A percentile compares a stretch with the other conserved stretches of the same genome.
Evolutionary conservation across 2,797 vertebrate genomes (phyloP).

Genomic region (Diplodus sargus): DNA sequence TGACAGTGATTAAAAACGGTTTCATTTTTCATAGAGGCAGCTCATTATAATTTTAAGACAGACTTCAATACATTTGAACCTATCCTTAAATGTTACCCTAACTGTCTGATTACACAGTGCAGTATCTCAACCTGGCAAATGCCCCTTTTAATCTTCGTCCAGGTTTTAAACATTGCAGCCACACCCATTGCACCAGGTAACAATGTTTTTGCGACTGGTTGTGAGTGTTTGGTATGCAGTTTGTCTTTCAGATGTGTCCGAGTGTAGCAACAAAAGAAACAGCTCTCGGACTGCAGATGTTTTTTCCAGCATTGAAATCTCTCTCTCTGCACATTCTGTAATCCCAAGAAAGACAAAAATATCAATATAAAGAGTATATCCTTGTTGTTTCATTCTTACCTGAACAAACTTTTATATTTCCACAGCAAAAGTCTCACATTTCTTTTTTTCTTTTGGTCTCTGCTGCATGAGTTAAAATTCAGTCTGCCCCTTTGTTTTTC

Average conservation of each 20-base stretch:
- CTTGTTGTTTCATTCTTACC: background rate
- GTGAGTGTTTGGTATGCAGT: background rate
- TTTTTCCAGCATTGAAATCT: background rate
- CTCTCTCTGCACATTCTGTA: background rate
- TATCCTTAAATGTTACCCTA: background rate
- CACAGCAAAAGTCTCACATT: background rate
- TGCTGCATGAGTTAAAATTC: conserved; percentile 21
- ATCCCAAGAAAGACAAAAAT: too few relatives aligned
- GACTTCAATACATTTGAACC: background rate
- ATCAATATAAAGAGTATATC: background rate
- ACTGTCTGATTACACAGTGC: background rate
- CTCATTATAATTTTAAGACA: background rate
- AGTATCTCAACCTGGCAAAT: background rate
- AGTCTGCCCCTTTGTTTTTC: background rate
- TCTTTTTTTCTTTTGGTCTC: background rate
- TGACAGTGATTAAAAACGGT: background rate
- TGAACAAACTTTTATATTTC: background rate
- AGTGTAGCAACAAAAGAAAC: background rate
- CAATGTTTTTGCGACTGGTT: background rate
- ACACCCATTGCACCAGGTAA: background rate
- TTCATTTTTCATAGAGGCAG: background rate
- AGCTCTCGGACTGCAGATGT: background rate
- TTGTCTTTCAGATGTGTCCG: background rate
- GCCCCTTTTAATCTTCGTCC: too few relatives aligned
- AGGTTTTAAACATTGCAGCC: background rate